Percentiles rank a stretch among this genome's conserved stretches.
phyloP scores from a whole-genome alignment of 2,888 invertebrate species.

The Cheiracanthium punctorium region DNA sequence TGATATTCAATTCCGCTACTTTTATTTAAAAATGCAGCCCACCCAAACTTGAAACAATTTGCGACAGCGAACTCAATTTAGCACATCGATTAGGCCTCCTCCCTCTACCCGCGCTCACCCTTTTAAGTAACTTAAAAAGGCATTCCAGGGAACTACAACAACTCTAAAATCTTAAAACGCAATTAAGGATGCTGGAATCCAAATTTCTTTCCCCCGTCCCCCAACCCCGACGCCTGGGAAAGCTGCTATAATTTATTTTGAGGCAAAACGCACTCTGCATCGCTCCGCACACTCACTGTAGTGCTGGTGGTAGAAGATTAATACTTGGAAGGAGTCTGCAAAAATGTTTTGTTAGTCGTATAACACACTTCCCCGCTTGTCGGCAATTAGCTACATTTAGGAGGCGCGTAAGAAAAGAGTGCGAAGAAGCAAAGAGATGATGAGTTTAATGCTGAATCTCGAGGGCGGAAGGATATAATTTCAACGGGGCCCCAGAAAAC shows the following conservation, averaged over 20 bases:
- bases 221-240: too few relatives aligned
- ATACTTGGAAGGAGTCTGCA: background rate
- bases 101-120: too few relatives aligned
- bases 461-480: conserved; percentile 8
- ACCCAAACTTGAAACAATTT: too few relatives aligned
- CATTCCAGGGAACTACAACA: background rate
- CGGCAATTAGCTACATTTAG: conserved; percentile 6
- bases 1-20: too few relatives aligned
- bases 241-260: background rate
- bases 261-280: background rate
- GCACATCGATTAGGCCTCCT: too few relatives aligned
- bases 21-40: too few relatives aligned
- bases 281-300: background rate
- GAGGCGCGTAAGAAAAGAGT: conserved; percentile 8
- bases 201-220: background rate
- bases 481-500: background rate
- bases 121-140: background rate
- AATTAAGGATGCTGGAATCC: background rate
- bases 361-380: background rate
- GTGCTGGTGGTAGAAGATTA: background rate
- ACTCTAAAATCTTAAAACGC: conserved; percentile 1
- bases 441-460: conserved; percentile 13
- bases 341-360: conserved; percentile 8
- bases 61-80: too few relatives aligned
- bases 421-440: conserved; percentile 1